A percentile compares a stretch with the other conserved stretches of the same genome.
Conservation (phyloP, 2,113 vertebrate genomes). For the Elachura formosa region DNA sequence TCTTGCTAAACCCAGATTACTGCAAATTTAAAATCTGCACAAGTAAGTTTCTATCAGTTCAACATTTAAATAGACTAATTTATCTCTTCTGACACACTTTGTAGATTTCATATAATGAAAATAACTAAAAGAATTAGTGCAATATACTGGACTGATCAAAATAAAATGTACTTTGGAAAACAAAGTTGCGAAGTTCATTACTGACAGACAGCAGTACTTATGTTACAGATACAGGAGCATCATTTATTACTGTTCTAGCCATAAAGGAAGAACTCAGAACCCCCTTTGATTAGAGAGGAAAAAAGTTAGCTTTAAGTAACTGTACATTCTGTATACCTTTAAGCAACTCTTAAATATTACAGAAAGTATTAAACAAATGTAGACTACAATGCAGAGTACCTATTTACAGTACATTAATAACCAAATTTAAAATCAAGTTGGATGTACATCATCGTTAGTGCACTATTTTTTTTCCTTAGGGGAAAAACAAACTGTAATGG, state of each 20-base stretch:
- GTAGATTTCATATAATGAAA: conserved; percentile 82
- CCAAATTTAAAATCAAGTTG: conserved; percentile 76
- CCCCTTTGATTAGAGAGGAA: conserved; percentile 61
- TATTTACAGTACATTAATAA: conserved; percentile 95
- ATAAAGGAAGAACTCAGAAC: conserved; percentile 78
- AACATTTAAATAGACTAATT: conserved; percentile 81
- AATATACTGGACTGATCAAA: conserved; percentile 77
- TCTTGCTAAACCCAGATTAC: conserved; percentile 73
- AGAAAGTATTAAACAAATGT: conserved; percentile 89
- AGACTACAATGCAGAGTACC: conserved; percentile 91
- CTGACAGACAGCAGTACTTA: conserved; percentile 73
- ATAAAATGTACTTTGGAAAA: conserved; percentile 78
- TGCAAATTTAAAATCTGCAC: conserved; percentile 74
- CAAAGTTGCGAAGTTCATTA: conserved; percentile 74
- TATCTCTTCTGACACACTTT: conserved; percentile 73
- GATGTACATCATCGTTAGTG: conserved; percentile 79
- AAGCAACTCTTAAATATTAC: conserved; percentile 89
- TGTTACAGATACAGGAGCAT: conserved; percentile 84
- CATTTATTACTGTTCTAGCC: conserved; percentile 87
- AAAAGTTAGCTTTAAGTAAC: conserved; percentile 81
- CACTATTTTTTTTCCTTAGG: conserved; percentile 61
- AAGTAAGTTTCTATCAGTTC: conserved; percentile 70
- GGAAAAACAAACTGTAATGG: conserved; percentile 61
- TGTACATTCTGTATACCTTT: conserved; percentile 90
- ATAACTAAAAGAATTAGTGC: conserved; percentile 81